Percentiles rank a stretch among this genome's conserved stretches.
Evolutionary conservation across 1,140 invertebrate species (phyloP).

Genomic region (Agrypnia vestita): DNA sequence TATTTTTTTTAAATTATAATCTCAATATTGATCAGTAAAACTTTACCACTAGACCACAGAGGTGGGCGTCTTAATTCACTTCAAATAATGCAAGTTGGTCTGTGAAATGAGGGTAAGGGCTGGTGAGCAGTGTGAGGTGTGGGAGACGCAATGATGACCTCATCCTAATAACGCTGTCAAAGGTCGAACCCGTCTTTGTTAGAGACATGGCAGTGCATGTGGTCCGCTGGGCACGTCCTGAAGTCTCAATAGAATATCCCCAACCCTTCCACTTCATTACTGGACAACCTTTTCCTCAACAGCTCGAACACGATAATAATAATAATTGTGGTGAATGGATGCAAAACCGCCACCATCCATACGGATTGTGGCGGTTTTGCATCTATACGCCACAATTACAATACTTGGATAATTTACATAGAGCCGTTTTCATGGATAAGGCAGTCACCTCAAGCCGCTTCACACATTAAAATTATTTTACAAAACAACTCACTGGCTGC

Average conservation of each 20-base stretch:
- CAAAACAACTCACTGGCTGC: too few relatives aligned
- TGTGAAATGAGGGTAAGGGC: neutral
- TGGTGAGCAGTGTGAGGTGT: neutral
- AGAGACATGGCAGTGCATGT: conserved; percentile 21
- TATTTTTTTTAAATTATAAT: too few relatives aligned
- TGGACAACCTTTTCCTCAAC: neutral
- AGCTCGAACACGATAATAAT: neutral
- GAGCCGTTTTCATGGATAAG: too few relatives aligned
- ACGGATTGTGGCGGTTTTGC: too few relatives aligned
- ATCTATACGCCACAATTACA: too few relatives aligned
- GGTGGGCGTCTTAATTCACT: neutral
- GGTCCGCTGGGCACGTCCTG: conserved; percentile 31
- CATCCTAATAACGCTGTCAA: conserved; percentile 47
- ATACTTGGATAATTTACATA: too few relatives aligned
- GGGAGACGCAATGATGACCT: conserved; percentile 27
- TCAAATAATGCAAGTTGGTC: neutral
- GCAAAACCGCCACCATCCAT: too few relatives aligned
- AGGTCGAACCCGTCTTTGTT: conserved; percentile 47
- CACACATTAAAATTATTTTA: too few relatives aligned
- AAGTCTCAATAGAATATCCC: conserved; percentile 38
- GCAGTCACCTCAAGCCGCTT: too few relatives aligned
- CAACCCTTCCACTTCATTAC: neutral
- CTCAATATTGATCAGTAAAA: neutral
- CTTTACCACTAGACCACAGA: neutral
- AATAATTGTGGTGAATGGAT: neutral